Percentiles rank a stretch among this genome's conserved stretches.
Evolutionary conservation across 1,140 invertebrate genomes (phyloP).

Genomic region (Zaprionus vittiger): DNA sequence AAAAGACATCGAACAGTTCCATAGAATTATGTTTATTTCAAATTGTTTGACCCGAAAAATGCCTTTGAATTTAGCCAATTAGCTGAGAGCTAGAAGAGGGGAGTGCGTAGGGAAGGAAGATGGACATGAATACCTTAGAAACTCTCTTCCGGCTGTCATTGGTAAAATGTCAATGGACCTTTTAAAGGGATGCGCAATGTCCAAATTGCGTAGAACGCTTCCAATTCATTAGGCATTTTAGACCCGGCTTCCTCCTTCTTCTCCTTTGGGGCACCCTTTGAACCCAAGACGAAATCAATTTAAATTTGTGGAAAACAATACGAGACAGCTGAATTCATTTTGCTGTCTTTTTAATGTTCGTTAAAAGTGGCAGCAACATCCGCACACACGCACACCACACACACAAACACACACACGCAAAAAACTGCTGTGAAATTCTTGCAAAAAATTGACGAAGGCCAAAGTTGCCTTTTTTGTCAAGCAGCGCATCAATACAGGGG

Average conservation of each 20-base stretch:
- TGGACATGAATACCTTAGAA: constrained; percentile 1
- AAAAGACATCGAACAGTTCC: neutral
- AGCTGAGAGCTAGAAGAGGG: neutral
- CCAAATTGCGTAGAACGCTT: constrained; percentile 44
- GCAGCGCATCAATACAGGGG: constrained; percentile 31
- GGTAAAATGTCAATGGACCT: constrained; percentile 1
- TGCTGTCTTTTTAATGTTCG: constrained; percentile 43
- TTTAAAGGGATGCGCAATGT: constrained; percentile 15
- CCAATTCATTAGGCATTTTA: constrained; percentile 58
- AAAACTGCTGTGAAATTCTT: constrained; percentile 4
- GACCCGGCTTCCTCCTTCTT: constrained; percentile 16
- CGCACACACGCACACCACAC: constrained; percentile 2
- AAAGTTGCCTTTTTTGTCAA: constrained; percentile 54
- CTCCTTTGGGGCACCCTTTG: constrained; percentile 32
- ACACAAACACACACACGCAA: neutral
- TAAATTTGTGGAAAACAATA: constrained; percentile 58
- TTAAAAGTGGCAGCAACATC: constrained; percentile 35
- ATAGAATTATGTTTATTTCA: constrained; percentile 5
- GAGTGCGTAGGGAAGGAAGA: neutral
- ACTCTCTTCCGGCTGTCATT: constrained; percentile 11
- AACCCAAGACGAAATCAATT: constrained; percentile 47
- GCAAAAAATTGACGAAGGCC: constrained; percentile 56
- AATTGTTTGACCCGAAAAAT: constrained; percentile 1
- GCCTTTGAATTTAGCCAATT: constrained; percentile 17
- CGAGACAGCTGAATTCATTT: constrained; percentile 45